These are phyloP conservation scores for Catostylus mosaicus DNA, from an alignment of 30 jellyfish, hydroid and myxozoan genomes.

Conservation along the genomic window DNA sequence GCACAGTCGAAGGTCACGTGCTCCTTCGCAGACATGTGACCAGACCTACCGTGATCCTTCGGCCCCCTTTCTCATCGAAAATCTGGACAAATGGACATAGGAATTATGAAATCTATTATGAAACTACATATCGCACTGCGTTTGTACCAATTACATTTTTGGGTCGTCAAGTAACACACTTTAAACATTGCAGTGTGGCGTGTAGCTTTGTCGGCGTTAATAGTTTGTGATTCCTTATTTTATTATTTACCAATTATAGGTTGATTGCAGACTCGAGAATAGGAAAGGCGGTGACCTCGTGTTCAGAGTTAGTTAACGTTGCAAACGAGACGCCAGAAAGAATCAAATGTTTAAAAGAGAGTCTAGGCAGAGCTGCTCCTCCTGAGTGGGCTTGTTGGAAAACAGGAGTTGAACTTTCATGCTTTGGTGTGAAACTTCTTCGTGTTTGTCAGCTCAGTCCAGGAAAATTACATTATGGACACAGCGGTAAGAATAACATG, in stretches of 20 bases:
- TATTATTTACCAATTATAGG: constrained; percentile 39
- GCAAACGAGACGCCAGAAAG: constrained; percentile 47
- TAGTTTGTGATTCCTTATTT: too few relatives aligned
- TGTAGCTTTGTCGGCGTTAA: too few relatives aligned
- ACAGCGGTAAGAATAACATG: constrained; percentile 74
- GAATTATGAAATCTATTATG: too few relatives aligned
- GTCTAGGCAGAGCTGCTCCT: constrained; percentile 86
- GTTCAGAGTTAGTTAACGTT: constrained; percentile 59
- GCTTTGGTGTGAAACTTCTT: constrained; percentile 89
- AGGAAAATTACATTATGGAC: constrained; percentile 74
- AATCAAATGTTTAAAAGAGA: constrained; percentile 45
- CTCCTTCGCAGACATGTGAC: too few relatives aligned
- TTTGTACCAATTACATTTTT: too few relatives aligned
- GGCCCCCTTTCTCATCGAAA: too few relatives aligned
- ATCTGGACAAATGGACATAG: too few relatives aligned
- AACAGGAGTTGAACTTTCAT: constrained; percentile 94
- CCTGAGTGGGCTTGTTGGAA: constrained; percentile 99
- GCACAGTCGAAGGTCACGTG: too few relatives aligned
- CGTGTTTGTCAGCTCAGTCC: constrained; percentile 91
- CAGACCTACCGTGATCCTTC: too few relatives aligned
- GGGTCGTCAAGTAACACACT: too few relatives aligned
- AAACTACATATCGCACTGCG: too few relatives aligned
- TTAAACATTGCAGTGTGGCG: too few relatives aligned
- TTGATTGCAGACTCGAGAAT: constrained; percentile 92
- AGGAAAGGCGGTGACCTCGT: constrained; percentile 73